These are phyloP conservation scores for Pristionchus entomophagus DNA, from an alignment of 2,888 invertebrate genomes.

Conservation along the genomic window DNA sequence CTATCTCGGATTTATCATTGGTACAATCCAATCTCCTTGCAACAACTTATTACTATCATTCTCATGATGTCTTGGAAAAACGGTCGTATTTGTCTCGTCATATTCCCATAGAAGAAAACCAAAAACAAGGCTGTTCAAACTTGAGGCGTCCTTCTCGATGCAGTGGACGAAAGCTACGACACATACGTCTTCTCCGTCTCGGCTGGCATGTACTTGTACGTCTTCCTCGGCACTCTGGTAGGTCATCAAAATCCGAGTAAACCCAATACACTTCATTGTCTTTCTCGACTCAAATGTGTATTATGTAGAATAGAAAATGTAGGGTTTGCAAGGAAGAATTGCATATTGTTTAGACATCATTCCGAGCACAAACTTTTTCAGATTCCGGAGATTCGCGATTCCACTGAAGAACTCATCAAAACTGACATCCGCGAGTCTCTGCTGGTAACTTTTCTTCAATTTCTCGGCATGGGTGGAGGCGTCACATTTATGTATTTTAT, in stretches of 20 bases:
- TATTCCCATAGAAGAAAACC: too few relatives aligned
- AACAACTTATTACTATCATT: too few relatives aligned
- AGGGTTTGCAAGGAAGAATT: too few relatives aligned
- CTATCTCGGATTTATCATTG: conserved; percentile 65
- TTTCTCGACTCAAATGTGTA: too few relatives aligned
- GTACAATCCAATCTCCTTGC: conserved; percentile 50
- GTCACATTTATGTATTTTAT: conserved; percentile 56
- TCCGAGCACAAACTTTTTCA: too few relatives aligned
- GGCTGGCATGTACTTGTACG: conserved; percentile 74
- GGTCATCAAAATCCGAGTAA: conserved; percentile 51
- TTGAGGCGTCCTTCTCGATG: conserved; percentile 24
- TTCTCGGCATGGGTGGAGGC: conserved; percentile 57
- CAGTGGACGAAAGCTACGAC: conserved; percentile 59
- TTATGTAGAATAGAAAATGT: too few relatives aligned
- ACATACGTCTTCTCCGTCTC: conserved; percentile 70
- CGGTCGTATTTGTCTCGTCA: too few relatives aligned
- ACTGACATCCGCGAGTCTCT: conserved; percentile 46
- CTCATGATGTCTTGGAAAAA: too few relatives aligned
- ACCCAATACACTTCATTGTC: too few relatives aligned
- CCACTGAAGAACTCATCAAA: conserved; percentile 50
- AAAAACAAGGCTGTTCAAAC: too few relatives aligned
- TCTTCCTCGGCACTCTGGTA: conserved; percentile 74
- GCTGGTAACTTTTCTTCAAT: conserved; percentile 54
- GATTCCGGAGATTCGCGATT: conserved; percentile 45
- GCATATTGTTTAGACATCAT: too few relatives aligned